Conservation (phyloP, 2,113 vertebrate species). For the Etheostoma cragini region DNA sequence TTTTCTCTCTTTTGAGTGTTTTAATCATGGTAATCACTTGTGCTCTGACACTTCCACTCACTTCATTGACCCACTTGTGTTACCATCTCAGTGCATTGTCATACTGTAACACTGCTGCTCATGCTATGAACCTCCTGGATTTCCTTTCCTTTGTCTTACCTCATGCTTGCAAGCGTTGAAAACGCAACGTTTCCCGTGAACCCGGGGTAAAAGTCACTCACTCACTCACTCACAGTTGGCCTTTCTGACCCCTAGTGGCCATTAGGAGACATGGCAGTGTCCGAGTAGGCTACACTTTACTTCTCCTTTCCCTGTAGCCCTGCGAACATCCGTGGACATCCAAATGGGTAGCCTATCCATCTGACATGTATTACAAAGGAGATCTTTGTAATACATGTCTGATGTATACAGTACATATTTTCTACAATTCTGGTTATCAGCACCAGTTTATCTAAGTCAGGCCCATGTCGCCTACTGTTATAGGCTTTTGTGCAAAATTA, state of each 20-base stretch:
- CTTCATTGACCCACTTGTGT: not conserved
- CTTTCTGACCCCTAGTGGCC: constrained; percentile 40
- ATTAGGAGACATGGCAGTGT: not conserved
- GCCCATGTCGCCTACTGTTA: too few species aligned
- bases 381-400: too few species aligned
- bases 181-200: not conserved
- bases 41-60: not conserved
- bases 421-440: not conserved
- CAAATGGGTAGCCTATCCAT: too few species aligned
- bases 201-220: not conserved
- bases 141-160: not conserved
- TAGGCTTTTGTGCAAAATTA: not conserved
- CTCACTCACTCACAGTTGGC: not conserved
- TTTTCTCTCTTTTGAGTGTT: not conserved
- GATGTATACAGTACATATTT: not conserved
- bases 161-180: not conserved
- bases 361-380: too few species aligned
- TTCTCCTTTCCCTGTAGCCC: not conserved
- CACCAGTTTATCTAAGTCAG: too few species aligned
- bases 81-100: too few species aligned
- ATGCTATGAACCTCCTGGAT: not conserved
- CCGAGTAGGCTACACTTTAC: too few species aligned
- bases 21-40: not conserved
- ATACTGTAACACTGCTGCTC: not conserved
- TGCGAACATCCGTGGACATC: too few species aligned